phyloP scores from a whole-genome alignment of 1,140 invertebrate species.

The Idris sp. region DNA sequence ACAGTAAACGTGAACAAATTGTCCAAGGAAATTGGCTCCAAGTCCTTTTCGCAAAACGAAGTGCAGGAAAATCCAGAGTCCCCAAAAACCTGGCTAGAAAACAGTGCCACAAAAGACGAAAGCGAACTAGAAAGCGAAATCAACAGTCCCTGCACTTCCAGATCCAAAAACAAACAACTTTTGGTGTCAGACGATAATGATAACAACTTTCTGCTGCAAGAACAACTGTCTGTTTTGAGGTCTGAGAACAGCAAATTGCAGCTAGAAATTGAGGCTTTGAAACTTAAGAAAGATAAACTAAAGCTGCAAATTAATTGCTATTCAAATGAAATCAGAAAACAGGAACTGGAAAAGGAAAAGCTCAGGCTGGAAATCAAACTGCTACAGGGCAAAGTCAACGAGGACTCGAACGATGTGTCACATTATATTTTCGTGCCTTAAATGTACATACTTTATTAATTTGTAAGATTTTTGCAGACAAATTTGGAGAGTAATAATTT shows the following conservation, averaged over 20 bases:
- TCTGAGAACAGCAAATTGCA: constrained; percentile 71
- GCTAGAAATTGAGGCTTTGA: constrained; percentile 74
- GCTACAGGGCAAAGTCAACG: constrained; percentile 71
- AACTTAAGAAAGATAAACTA: constrained; percentile 74
- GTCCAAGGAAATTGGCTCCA: constrained; percentile 42
- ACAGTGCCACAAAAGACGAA: constrained; percentile 44
- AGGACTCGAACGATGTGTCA: constrained; percentile 73
- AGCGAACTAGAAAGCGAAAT: constrained; percentile 66
- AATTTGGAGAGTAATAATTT: too few relatives aligned
- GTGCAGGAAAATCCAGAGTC: constrained; percentile 57
- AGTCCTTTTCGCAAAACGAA: constrained; percentile 35
- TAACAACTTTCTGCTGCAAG: constrained; percentile 67
- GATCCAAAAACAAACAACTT: constrained; percentile 38
- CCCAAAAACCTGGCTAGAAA: constrained; percentile 67
- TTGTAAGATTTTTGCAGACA: too few relatives aligned
- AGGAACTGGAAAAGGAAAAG: constrained; percentile 75
- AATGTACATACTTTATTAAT: too few relatives aligned
- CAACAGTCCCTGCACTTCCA: constrained; percentile 34
- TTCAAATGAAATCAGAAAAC: constrained; percentile 70
- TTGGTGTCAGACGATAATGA: constrained; percentile 68
- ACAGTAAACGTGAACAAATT: constrained; percentile 61
- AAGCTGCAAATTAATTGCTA: constrained; percentile 74
- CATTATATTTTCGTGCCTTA: constrained; percentile 74
- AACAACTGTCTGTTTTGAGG: constrained; percentile 71
- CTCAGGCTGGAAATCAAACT: constrained; percentile 73